Conservation (phyloP, 2,113 vertebrate genomes). For the Fregetta grallaria region DNA sequence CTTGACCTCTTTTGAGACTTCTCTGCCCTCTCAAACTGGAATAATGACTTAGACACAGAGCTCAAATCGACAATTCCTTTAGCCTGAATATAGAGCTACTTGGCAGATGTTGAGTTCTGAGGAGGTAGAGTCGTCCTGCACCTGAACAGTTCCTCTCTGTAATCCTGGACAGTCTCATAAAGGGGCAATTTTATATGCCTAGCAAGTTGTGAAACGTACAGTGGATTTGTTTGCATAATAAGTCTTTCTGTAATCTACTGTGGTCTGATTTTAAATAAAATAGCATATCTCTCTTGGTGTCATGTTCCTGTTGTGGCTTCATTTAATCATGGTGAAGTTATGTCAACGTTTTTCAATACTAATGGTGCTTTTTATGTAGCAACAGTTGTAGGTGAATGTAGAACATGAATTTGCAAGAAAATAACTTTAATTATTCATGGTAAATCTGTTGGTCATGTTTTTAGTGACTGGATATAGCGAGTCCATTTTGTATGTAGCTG, state of each 20-base stretch:
- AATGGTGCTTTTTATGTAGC: not conserved
- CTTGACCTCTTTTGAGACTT: not conserved
- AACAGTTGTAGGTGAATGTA: not conserved
- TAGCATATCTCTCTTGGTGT: conserved; percentile 37
- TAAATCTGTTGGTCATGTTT: not conserved
- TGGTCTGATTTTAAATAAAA: conserved; percentile 70
- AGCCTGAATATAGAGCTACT: not conserved
- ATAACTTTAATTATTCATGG: not conserved
- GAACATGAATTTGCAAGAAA: not conserved
- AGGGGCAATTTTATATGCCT: not conserved
- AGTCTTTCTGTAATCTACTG: conserved; percentile 64
- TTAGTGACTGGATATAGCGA: not conserved
- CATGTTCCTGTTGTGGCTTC: not conserved
- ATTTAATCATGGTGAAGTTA: not conserved
- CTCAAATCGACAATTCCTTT: not conserved
- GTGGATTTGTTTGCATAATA: conserved; percentile 61
- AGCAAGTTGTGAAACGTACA: conserved; percentile 47
- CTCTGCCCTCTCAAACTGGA: conserved; percentile 40
- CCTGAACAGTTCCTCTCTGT: not conserved
- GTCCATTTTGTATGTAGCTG: not conserved
- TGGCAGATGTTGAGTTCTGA: not conserved
- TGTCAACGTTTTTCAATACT: not conserved
- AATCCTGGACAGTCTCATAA: not conserved
- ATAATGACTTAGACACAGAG: not conserved
- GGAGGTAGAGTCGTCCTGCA: not conserved